These are phyloP conservation scores for Rhyacichthys aspro DNA, from an alignment of 2,797 vertebrate genomes.

Conservation along the genomic window DNA sequence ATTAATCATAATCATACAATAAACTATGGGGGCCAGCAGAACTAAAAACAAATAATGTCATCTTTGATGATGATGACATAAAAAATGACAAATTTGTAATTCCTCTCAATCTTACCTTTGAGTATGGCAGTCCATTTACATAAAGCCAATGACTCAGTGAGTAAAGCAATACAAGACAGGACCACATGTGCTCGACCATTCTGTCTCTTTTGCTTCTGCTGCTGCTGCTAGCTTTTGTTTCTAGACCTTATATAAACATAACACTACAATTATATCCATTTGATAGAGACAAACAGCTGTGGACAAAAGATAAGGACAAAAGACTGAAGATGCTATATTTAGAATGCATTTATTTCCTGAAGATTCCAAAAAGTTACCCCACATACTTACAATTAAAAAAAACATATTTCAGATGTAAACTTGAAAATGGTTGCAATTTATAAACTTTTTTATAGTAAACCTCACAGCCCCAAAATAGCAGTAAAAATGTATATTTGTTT, in stretches of 20 bases:
- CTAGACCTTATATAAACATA: conserved; percentile 44
- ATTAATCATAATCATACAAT: conserved; percentile 43
- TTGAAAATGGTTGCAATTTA: too few species aligned
- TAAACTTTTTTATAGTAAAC: too few species aligned
- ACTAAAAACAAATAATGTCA: conserved; percentile 8
- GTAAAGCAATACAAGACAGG: conserved; percentile 63
- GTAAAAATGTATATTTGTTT: conserved; percentile 25
- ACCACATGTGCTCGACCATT: conserved; percentile 61
- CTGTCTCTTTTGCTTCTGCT: conserved; percentile 47
- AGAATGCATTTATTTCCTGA: conserved; percentile 34
- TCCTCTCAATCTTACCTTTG: conserved; percentile 52
- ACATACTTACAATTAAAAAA: too few species aligned
- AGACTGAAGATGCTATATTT: conserved; percentile 60
- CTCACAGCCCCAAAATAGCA: neutral
- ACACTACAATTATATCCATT: conserved; percentile 70
- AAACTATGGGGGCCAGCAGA: conserved; percentile 27
- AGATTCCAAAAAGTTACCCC: too few species aligned
- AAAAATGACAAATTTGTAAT: conserved; percentile 5
- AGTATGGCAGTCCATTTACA: conserved; percentile 28
- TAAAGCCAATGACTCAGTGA: conserved; percentile 46
- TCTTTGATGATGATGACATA: neutral
- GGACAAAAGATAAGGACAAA: conserved; percentile 65
- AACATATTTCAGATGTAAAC: too few species aligned
- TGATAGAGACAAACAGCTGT: conserved; percentile 68
- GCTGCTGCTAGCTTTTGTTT: conserved; percentile 44